Base-by-base conservation (phyloP, 2,888 invertebrate genomes). In the Sminthurides aquaticus region DNA sequence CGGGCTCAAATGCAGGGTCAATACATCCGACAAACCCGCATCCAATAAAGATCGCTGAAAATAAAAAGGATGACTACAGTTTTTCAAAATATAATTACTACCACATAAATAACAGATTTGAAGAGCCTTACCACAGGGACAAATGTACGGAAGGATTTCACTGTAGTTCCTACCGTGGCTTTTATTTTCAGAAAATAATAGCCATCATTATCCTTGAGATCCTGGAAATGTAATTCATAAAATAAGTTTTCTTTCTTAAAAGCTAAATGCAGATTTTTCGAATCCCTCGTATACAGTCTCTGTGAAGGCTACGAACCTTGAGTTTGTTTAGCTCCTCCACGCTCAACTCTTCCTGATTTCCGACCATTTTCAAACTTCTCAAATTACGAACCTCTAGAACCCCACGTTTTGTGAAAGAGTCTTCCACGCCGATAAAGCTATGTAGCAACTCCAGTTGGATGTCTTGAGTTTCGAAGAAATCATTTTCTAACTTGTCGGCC, bases 1-100 rank as follows among this genome's bases (percentile, higher is more conserved):
- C 58, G 88, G 87, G 77, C 93, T 87, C 55, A 94, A 80, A 78
- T 91, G 90, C 24, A 91, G 81, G 75, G 87, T 89, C 24, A 95
- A 80, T 26, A 86, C 82, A 77, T 94, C 93, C 69, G 87, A 86
- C 18, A 94, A 80, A 62, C 87, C 85, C 55, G 88, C 87, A 70
- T 88, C 87, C 43, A 90, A 81, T 68, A 93, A 81, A 69, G 87
- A 83, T 78, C 88, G 88, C 87, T 87, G 75, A 22, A 77, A 76
- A 64, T 61, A 71, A 74, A 79, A 34, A 5, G 8, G 15, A 34
- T 18, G 49, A 49, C 55, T 18, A 58, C 61, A 62, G 66, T 60
- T 48, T 66, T 64, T 65, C 54, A 60, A 60, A 43, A 52, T 43
- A 49, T 43, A 62, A 62, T n/a, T 56, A 22, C 26, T 26, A 56